Base-by-base conservation (phyloP, 2,113 vertebrate genomes). In the Corythaeola cristata region DNA sequence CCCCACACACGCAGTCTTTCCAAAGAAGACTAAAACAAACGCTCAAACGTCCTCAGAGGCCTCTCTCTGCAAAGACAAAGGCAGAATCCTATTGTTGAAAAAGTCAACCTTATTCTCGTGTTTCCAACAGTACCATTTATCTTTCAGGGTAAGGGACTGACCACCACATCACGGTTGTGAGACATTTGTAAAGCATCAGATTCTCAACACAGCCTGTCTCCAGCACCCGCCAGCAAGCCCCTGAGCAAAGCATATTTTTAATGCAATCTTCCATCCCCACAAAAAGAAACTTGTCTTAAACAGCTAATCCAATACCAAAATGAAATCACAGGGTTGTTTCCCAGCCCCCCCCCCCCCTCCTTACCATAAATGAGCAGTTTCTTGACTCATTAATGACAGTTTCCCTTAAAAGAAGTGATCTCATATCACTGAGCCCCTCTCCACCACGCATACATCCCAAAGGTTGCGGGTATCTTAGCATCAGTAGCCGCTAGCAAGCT, bases 311-410 rank as follows among this genome's bases (percentile, higher is more conserved):
- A 97, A 96, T 98, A 97, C 97, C 97, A 98, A 98, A 98, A 98
- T 98, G 97, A 98, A 98, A 98, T 97, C 96, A 97, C 97, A 98
- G 93, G 96, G 96, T 96, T 98, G 93, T 94, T 97, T 96, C 75
- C 89, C 97, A 92, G 91, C 96, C 89, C 94, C 93, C 92, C 58
- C 89, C 90, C 86, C 87, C 85, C 93, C 98, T 98, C 98, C 99
- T 99, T 99, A 99, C 99, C 99, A 99, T 98, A 99, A 99, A 98
- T 98, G 99, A 99, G 99, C 99, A 99, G 99, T 98, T 99, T 98
- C 99, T 99, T 98, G 98, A 99, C 98, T 99, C 98, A 98, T 98
- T 98, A 98, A 98, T 98, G 98, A 99, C 98, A 98, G 98, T 99
- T 98, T 99, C 98, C 98, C 98, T 99, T 98, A 98, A 98, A 98